A percentile compares a stretch with the other conserved stretches of the same genome.
These are phyloP conservation scores for Rhincodon typus DNA, from an alignment of 2,797 vertebrate genomes.

Conservation along the genomic window DNA sequence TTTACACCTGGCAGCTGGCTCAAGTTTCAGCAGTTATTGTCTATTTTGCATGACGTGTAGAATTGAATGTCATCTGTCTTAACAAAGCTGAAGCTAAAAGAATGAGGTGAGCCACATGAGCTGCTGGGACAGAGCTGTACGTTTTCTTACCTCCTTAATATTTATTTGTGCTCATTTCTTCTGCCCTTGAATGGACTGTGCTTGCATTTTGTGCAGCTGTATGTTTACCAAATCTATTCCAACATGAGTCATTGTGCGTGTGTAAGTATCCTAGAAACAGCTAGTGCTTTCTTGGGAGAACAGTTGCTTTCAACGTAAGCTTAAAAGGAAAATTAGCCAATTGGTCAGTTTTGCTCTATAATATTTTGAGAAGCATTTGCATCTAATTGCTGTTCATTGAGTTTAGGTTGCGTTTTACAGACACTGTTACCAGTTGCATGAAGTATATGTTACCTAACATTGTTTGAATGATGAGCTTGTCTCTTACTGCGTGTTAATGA, in stretches of 20 bases:
- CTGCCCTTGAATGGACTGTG: conserved; percentile 78
- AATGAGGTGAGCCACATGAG: conserved; percentile 62
- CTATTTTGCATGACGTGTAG: conserved; percentile 75
- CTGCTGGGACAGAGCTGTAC: conserved; percentile 62
- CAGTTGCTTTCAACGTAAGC: conserved; percentile 68
- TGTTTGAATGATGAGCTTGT: neutral
- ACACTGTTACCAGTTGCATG: neutral
- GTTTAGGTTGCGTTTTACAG: neutral
- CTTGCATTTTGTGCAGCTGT: conserved; percentile 74
- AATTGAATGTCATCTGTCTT: conserved; percentile 80
- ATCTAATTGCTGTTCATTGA: conserved; percentile 16
- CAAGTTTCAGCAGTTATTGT: conserved; percentile 89
- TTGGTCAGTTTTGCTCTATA: conserved; percentile 62
- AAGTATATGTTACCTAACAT: neutral
- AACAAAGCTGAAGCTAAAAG: conserved; percentile 70
- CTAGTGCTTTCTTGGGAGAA: conserved; percentile 75
- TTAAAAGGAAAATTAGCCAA: conserved; percentile 72
- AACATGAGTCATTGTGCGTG: conserved; percentile 76
- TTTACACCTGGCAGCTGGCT: conserved; percentile 92
- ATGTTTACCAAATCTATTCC: conserved; percentile 78
- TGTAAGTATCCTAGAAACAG: conserved; percentile 81
- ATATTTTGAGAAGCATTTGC: conserved; percentile 29
- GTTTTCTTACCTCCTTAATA: conserved; percentile 70
- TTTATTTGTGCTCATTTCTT: conserved; percentile 83
- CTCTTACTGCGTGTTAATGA: neutral